Evolutionary conservation across 2,113 vertebrate species (phyloP), one percentile per base, ranked within the genome.

Genomic region (Protomyctophum bolini): DNA sequence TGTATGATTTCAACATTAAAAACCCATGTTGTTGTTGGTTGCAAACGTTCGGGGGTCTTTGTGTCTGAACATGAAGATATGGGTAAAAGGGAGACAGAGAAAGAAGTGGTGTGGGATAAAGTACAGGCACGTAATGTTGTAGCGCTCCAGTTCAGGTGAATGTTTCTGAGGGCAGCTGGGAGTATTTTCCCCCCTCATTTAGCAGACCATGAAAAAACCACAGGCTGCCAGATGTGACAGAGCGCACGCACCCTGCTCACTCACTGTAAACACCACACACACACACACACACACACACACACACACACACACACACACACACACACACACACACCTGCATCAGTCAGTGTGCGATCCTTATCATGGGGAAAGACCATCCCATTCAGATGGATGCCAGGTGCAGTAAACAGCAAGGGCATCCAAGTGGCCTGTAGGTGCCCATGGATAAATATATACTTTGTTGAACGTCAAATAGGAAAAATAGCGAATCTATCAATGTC

Each of bases 101-200:
- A 33, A 5, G 47, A 48, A 9, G 56, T 41, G 45, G 33, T 54
- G 58, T 68, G 76, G 77, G 72, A 47, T 68, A 68, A 76, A 61
- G 33, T 41, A 41, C 33, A 41, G 33, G 33, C 33, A 41, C 33
- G 33, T 41, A 41, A 70, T 21, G 28, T 63, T 28, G 28, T 46
- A 57, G 10, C 6, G 59, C 59, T 67, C 72, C 68, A 9, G 55
- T 78, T 79, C 88, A 88, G 87, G 86, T 92, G 88, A 89, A 77
- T 57, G 72, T 76, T 75, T 77, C 72, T 72, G 55, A 61, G 57
- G 59, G 79, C 89, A 90, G 83, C 83, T 90, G 83, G 77, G 83
- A 92, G 83, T 84, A 89, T 86, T 90, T 91, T 89, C 80, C 84
- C 33, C 78, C 82, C 68, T 84, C 80, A 86, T 88, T 89, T 87